These are phyloP conservation scores for Podabrus alpinus DNA, from an alignment of 2,888 invertebrate genomes.

Conservation along the genomic window DNA sequence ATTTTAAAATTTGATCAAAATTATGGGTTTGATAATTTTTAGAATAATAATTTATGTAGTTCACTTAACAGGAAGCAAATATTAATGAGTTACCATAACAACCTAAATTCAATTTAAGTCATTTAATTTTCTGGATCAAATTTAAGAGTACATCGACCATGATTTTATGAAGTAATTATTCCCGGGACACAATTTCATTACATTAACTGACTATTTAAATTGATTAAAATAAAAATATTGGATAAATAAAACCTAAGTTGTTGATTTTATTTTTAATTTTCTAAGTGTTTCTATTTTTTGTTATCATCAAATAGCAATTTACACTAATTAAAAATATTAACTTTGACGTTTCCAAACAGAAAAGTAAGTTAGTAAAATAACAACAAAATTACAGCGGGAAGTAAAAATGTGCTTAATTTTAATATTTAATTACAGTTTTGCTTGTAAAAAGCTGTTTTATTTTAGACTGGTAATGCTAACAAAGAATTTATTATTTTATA, in stretches of 20 bases:
- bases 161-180: neutral
- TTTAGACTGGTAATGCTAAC: neutral
- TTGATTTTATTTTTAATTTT: neutral
- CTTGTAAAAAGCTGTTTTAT: neutral
- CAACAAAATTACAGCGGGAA: neutral
- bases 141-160: neutral
- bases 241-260: neutral
- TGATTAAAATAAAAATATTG: neutral
- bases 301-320: neutral
- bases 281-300: neutral
- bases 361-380: neutral
- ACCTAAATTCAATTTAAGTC: neutral
- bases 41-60: neutral
- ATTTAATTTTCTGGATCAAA: neutral
- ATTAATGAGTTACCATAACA: neutral
- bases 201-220: neutral
- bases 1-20: neutral
- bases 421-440: neutral
- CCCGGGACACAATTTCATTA: neutral
- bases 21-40: neutral
- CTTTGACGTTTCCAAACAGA: neutral
- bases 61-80: neutral
- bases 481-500: neutral
- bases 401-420: neutral
- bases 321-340: neutral